phyloP scores from a whole-genome alignment of 2,797 vertebrate species.

The Cryptoprocta ferox region DNA sequence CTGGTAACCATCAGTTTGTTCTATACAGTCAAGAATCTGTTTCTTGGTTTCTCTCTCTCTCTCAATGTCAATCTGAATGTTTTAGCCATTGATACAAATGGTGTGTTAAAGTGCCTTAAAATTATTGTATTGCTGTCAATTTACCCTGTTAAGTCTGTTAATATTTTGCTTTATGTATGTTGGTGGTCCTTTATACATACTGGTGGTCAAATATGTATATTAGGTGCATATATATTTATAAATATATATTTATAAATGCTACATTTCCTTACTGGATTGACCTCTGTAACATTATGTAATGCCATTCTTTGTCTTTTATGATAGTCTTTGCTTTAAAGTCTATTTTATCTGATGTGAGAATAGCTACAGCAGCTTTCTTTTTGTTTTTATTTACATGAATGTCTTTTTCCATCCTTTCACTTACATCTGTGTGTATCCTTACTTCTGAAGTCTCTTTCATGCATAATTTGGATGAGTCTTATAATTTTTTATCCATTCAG shows the following conservation, averaged over 20 bases:
- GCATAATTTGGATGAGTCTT: background rate
- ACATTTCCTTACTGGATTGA: background rate
- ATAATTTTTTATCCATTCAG: background rate
- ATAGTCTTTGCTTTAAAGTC: background rate
- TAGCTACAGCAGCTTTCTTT: background rate
- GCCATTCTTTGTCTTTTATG: background rate
- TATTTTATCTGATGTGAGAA: background rate
- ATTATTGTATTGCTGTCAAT: background rate
- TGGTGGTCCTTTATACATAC: background rate
- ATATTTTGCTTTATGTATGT: background rate
- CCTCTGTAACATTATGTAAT: background rate
- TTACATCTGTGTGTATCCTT: background rate
- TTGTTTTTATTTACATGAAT: background rate
- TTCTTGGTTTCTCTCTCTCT: background rate
- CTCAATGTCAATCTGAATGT: background rate
- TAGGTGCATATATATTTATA: background rate
- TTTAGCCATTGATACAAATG: background rate
- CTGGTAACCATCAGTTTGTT: background rate
- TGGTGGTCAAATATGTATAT: background rate
- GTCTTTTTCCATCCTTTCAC: background rate
- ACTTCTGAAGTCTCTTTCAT: background rate
- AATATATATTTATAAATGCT: background rate
- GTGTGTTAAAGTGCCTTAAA: background rate
- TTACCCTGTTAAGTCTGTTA: background rate
- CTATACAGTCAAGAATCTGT: background rate